phyloP scores from a whole-genome alignment of 2,113 vertebrate species.

The Phalacrocorax aristotelis region DNA sequence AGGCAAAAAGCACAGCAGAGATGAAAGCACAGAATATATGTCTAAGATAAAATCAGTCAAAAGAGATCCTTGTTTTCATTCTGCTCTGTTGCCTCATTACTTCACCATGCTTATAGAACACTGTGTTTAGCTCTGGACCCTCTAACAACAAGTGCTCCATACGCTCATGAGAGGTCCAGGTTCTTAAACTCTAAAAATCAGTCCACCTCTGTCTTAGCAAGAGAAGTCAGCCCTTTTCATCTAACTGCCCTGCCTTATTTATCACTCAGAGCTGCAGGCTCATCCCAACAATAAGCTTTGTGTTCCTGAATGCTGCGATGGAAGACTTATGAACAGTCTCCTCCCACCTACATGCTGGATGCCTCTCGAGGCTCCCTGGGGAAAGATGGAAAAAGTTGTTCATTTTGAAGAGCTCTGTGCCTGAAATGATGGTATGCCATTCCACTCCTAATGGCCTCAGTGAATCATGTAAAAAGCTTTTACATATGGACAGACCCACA shows the following conservation, averaged over 20 bases:
- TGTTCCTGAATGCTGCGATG: neutral
- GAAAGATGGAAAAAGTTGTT: constrained; percentile 13
- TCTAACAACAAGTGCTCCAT: neutral
- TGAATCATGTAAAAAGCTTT: constrained; percentile 48
- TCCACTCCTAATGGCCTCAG: constrained; percentile 15
- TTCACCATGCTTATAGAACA: neutral
- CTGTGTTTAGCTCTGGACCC: neutral
- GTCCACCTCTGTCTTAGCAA: neutral
- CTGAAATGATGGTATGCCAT: neutral
- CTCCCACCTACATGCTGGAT: neutral
- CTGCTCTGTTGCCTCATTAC: neutral
- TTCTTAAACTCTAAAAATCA: neutral
- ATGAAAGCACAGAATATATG: neutral
- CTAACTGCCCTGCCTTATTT: neutral
- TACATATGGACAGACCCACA: neutral
- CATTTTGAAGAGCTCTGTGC: neutral
- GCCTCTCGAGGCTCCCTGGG: neutral
- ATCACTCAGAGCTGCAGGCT: neutral
- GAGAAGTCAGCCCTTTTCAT: neutral
- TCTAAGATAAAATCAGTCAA: neutral
- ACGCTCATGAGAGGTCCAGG: neutral
- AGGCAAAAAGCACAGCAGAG: neutral
- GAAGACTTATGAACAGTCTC: constrained; percentile 20
- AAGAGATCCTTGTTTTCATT: neutral
- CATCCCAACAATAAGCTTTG: constrained; percentile 16